Evolutionary conservation across 1,140 invertebrate genomes (phyloP).

Genomic region (Ceratitis capitata): DNA sequence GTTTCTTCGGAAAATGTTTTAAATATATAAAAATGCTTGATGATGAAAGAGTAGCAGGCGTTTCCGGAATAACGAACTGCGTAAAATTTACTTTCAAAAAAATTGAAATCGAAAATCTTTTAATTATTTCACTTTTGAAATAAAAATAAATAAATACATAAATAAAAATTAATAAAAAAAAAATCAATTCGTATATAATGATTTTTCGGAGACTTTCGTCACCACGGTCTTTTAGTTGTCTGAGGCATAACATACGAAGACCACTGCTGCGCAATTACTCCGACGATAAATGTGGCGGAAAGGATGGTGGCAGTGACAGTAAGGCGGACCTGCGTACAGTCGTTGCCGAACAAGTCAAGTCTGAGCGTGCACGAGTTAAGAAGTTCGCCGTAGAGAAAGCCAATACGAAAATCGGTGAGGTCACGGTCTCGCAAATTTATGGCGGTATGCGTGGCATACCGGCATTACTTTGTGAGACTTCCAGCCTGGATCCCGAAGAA

Average conservation of each 20-base stretch:
- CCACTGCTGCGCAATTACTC: not conserved
- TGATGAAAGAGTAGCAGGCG: no score
- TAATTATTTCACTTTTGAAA: not conserved
- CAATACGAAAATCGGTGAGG: slow-evolving; percentile 85
- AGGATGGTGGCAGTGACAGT: not conserved
- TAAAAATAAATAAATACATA: not conserved
- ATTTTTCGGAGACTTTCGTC: not conserved
- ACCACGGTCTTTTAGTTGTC: not conserved
- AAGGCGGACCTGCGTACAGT: slow-evolving; percentile 61
- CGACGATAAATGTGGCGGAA: not conserved
- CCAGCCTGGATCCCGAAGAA: slow-evolving; percentile 90
- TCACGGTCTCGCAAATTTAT: slow-evolving; percentile 75
- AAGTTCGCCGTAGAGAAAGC: slow-evolving; percentile 88
- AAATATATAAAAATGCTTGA: no score
- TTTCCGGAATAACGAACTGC: no score
- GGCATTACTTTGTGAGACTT: slow-evolving; percentile 93
- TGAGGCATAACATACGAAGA: not conserved
- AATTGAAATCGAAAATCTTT: no score
- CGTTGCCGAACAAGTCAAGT: slow-evolving; percentile 85
- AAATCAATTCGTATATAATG: not conserved
- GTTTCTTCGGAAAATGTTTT: no score
- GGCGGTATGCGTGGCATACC: slow-evolving; percentile 96
- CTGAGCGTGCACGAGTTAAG: slow-evolving; percentile 86
- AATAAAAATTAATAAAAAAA: not conserved
- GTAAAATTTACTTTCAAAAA: no score